phyloP scores from a whole-genome alignment of 2,113 vertebrate genomes.

The Ptyas mucosa region DNA sequence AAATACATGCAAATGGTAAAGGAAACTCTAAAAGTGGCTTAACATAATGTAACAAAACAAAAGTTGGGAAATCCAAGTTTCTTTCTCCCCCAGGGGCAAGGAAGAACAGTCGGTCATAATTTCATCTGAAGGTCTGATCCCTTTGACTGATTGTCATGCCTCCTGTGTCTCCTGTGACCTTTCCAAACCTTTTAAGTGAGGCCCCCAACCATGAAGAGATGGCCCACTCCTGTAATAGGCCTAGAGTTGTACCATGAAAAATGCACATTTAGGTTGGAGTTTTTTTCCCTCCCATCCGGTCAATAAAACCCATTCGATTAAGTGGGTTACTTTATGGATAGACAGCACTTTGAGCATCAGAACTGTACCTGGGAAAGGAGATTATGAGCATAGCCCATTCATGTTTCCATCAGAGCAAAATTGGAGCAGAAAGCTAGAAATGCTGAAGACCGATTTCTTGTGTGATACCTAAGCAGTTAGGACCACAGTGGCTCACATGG shows the following conservation, averaged over 20 bases:
- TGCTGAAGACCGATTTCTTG: not conserved
- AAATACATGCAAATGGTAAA: not conserved
- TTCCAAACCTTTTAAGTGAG: not conserved
- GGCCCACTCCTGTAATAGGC: not conserved
- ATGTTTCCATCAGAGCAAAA: conserved; percentile 16
- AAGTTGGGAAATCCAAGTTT: not conserved
- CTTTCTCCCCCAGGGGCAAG: not conserved
- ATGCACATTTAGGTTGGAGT: not conserved
- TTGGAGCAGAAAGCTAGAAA: conserved; percentile 16
- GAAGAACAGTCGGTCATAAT: not conserved
- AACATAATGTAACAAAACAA: not conserved
- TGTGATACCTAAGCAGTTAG: not conserved
- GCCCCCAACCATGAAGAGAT: not conserved
- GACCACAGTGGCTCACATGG: not conserved
- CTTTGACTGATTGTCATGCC: not conserved
- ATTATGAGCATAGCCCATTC: not conserved
- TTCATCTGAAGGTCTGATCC: not conserved
- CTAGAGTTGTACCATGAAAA: not conserved
- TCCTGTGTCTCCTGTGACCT: not conserved
- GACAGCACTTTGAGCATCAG: not conserved
- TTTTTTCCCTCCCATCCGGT: not conserved
- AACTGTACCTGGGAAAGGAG: not conserved
- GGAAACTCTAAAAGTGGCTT: not conserved
- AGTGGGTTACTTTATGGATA: not conserved
- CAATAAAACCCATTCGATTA: not conserved